Conservation (phyloP, 2,113 vertebrate genomes). For the Silurus asotus region DNA sequence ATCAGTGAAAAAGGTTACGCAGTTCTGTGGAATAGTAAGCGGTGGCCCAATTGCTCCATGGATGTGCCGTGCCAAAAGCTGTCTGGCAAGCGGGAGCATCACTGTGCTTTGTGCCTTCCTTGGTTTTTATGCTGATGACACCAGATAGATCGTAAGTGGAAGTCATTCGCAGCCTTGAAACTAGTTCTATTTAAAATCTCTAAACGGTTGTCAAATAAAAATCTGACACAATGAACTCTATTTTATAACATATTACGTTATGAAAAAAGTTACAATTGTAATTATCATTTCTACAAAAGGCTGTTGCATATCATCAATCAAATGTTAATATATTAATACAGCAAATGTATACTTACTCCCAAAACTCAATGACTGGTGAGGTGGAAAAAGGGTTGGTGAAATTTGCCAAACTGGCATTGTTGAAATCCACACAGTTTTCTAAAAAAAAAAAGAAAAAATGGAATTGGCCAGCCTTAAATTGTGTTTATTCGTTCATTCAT, state of each 20-base stretch:
- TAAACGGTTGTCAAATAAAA: background rate
- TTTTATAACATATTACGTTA: background rate
- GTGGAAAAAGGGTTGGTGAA: conserved; percentile 87
- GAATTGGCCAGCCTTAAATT: background rate
- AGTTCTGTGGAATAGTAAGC: conserved; percentile 44
- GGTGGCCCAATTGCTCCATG: conserved; percentile 33
- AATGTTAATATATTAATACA: background rate
- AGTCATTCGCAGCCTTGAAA: conserved; percentile 8
- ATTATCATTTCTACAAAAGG: background rate
- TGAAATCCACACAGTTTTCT: conserved; percentile 94
- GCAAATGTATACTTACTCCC: conserved; percentile 88
- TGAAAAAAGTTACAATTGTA: background rate
- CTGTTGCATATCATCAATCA: background rate
- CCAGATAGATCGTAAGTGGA: conserved; percentile 34
- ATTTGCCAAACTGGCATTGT: conserved; percentile 90
- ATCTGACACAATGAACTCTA: background rate
- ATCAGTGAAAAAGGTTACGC: conserved; percentile 55
- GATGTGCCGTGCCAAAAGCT: conserved; percentile 36
- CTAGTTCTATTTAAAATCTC: conserved; percentile 3
- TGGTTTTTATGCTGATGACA: conserved; percentile 27
- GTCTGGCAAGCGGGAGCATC: conserved; percentile 30
- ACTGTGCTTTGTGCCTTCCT: conserved; percentile 40
- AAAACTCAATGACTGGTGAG: conserved; percentile 98
- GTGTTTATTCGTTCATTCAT: background rate
- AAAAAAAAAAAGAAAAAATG: conserved; percentile 25